Percentiles rank a stretch among this genome's conserved stretches.
Evolutionary conservation across 2,797 vertebrate species (phyloP).

Genomic region (Rhynchonycteris naso): DNA sequence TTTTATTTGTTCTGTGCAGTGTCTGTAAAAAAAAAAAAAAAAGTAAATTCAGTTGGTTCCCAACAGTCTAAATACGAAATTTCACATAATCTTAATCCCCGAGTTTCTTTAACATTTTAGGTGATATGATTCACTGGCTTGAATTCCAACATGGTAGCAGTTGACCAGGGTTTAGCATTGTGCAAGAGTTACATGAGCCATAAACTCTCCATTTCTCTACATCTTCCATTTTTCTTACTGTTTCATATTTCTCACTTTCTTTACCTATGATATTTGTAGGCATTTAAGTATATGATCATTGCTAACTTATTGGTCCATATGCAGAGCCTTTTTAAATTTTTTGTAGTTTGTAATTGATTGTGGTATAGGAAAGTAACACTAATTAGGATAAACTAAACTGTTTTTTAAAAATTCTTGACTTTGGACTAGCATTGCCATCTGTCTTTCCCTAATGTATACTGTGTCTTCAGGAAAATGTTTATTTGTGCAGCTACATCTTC

Average conservation of each 20-base stretch:
- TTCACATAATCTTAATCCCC: background rate
- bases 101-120: background rate
- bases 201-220: background rate
- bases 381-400: background rate
- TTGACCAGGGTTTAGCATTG: background rate
- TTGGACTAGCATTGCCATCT: background rate
- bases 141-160: background rate
- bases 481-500: background rate
- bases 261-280: background rate
- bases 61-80: constrained; percentile 23
- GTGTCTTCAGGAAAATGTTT: constrained; percentile 6
- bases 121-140: background rate
- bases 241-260: constrained; percentile 14
- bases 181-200: background rate
- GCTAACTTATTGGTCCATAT: background rate
- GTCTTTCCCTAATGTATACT: background rate
- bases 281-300: constrained; percentile 18
- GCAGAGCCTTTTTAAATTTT: background rate
- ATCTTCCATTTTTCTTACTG: constrained; percentile 23
- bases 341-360: background rate
- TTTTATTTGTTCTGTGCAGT: background rate
- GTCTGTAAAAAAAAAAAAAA: constrained; percentile 4
- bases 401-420: background rate
- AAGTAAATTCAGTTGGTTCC: background rate
- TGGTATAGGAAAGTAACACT: background rate